Evolutionary conservation across 2,797 vertebrate species (phyloP), one percentile per base, ranked within the genome.

Genomic region (Scarus forsteni): DNA sequence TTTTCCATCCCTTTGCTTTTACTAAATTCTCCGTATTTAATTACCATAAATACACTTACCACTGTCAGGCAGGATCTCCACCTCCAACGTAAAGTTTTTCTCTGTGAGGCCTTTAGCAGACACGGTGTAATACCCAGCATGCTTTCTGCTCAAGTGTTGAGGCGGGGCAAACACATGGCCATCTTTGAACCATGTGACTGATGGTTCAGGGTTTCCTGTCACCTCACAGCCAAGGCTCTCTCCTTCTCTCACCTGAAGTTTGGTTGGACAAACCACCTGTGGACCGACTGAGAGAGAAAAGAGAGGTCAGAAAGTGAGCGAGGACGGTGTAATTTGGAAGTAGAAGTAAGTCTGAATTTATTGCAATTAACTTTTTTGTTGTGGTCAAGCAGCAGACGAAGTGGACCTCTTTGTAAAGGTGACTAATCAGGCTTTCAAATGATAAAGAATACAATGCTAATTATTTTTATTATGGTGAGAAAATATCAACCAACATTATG

Each of bases 161-260:
- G 88, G 87, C 13, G 57, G 58, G 13, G 18, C 40, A 0, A 90
- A 67, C 50, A 4, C 52, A 53, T 63, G 67, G 1, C 88, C 89
- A 0, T 88, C 79, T 56, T 66, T 87, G 53, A 60, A 57, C 90
- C 87, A 91, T 13, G 59, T 88, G 56, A 91, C 87, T 0, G 1
- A 16, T 1, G 87, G 86, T 10, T 34, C n/a, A 13, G 88, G 88
- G 63, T 91, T 92, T 66, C 84, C 86, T 73, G 43, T 68, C 54
- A 84, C 84, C 15, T 85, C 75, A 16, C 83, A 85, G 43, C 34
- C 35, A 10, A 89, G 12, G 8, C 19, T 19, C 42, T 84, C 70
- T 1, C 88, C 86, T 13, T 85, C 73, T 35, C 4, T 75, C 49
- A 86, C 66, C 11, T 35, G 67, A 8, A 81, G 70, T 18, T 81